Conservation (phyloP, 1,140 invertebrate genomes). For the Mercenaria mercenaria region DNA sequence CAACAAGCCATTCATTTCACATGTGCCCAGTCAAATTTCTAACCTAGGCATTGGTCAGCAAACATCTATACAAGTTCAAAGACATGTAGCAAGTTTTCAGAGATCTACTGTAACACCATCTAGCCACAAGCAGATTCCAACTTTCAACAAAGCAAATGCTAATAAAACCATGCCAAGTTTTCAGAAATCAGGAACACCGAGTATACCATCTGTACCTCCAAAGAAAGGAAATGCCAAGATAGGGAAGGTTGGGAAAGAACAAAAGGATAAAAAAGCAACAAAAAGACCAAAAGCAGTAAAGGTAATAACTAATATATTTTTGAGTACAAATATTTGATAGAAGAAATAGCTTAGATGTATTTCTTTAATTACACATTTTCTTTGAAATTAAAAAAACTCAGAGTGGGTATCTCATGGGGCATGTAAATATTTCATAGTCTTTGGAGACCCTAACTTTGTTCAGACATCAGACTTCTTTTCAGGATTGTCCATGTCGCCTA, state of each 20-base stretch:
- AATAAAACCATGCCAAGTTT: not conserved
- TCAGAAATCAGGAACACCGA: not conserved
- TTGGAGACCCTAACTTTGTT: too few relatives aligned
- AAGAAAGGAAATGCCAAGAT: not conserved
- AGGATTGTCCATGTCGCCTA: too few relatives aligned
- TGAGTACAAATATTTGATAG: too few relatives aligned
- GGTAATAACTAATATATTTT: too few relatives aligned
- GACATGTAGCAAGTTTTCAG: not conserved
- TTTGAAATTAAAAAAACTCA: too few relatives aligned
- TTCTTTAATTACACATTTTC: too few relatives aligned
- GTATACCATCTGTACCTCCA: not conserved
- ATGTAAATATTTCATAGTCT: too few relatives aligned
- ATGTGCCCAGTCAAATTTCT: too few relatives aligned
- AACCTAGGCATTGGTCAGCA: not conserved
- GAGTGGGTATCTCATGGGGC: too few relatives aligned
- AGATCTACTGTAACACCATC: not conserved
- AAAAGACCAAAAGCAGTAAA: constrained; percentile 20
- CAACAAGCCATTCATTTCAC: not conserved
- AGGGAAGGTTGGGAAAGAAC: not conserved
- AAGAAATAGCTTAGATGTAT: too few relatives aligned
- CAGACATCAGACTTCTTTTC: too few relatives aligned
- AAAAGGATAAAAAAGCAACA: not conserved
- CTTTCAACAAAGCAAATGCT: not conserved
- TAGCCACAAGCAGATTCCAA: not conserved
- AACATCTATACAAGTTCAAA: too few relatives aligned